phyloP scores from a whole-genome alignment of 2,888 invertebrate species.

The Sericinus montela region DNA sequence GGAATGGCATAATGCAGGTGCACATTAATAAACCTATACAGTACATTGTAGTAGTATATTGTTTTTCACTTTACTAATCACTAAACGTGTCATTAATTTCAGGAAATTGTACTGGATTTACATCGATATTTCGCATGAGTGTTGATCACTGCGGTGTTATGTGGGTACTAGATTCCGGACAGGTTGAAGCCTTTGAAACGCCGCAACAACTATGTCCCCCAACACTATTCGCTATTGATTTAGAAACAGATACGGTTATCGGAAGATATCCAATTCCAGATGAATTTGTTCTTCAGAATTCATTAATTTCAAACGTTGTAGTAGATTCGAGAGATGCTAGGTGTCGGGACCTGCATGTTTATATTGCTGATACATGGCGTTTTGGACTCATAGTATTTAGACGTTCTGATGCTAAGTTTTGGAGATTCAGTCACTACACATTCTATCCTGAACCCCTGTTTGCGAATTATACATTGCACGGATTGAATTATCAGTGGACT shows the following conservation, averaged over 20 bases:
- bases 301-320: conserved; percentile 83
- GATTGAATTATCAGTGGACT: conserved; percentile 88
- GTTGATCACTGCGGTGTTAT: conserved; percentile 87
- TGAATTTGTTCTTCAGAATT: conserved; percentile 82
- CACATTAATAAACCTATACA: neutral
- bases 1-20: conserved; percentile 82
- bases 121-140: conserved; percentile 88
- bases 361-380: conserved; percentile 85
- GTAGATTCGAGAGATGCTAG: conserved; percentile 81
- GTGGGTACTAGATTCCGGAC: conserved; percentile 90
- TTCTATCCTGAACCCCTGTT: conserved; percentile 87
- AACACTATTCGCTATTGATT: conserved; percentile 85
- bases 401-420: conserved; percentile 78
- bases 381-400: conserved; percentile 82
- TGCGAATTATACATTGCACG: conserved; percentile 86
- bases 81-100: conserved; percentile 16
- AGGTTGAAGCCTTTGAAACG: conserved; percentile 82
- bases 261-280: conserved; percentile 82
- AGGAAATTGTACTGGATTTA: conserved; percentile 80
- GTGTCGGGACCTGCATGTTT: conserved; percentile 82
- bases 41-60: no score
- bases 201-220: conserved; percentile 86
- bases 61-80: no score
- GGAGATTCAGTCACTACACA: conserved; percentile 83
- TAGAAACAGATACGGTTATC: conserved; percentile 82